phyloP scores from a whole-genome alignment of 2,113 vertebrate genomes.

The Indri indri region DNA sequence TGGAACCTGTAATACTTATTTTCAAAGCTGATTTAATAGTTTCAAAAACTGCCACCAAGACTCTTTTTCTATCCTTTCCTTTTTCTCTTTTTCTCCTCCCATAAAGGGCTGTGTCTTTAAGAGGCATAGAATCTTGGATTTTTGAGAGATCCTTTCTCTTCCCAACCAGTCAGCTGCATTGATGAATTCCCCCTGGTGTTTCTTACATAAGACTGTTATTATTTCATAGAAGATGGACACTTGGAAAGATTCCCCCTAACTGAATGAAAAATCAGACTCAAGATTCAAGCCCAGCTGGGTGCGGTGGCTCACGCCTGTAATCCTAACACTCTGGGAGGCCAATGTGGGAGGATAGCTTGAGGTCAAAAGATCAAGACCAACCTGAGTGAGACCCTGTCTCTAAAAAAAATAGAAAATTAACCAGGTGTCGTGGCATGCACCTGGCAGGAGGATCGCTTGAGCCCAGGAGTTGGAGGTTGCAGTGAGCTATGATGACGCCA shows the following conservation, averaged over 20 bases:
- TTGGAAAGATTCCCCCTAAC: background rate
- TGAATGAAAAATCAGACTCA: slow-evolving; percentile 26
- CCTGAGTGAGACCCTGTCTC: no score
- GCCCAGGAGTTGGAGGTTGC: no score
- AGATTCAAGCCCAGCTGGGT: background rate
- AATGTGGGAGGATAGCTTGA: no score
- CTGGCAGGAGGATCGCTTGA: no score
- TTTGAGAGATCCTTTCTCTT: background rate
- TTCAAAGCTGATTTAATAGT: background rate
- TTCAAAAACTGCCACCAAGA: background rate
- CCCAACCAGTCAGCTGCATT: background rate
- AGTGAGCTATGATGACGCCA: no score
- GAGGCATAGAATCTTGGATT: background rate
- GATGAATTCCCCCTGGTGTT: background rate
- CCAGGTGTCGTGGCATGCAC: no score
- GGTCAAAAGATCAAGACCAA: no score
- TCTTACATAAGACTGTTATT: background rate
- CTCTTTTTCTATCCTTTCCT: background rate
- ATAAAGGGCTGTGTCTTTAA: background rate
- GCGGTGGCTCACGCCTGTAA: no score
- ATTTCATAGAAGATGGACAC: slow-evolving; percentile 1
- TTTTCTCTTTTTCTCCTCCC: background rate
- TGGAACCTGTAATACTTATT: background rate
- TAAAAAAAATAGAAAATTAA: no score
- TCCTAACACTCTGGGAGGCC: no score